A percentile compares a stretch with the other conserved stretches of the same genome.
phyloP scores from a whole-genome alignment of 2,113 vertebrate genomes.

The Felis catus region F.catus_Fca126_mat1.0 CM031415.1:138955001-138955500 shows the following conservation, averaged over 20 bases:
- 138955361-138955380: slow-evolving; percentile 50
- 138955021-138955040: slow-evolving; percentile 32
- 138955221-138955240: slow-evolving; percentile 77
- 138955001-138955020: slow-evolving; percentile 17
- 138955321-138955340: slow-evolving; percentile 62
- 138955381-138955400: slow-evolving; percentile 51
- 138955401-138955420: background rate
- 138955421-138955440: background rate
- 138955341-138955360: slow-evolving; percentile 62
- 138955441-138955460: background rate
- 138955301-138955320: slow-evolving; percentile 74
- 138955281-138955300: slow-evolving; percentile 64
- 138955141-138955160: slow-evolving; percentile 68
- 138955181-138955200: slow-evolving; percentile 71
- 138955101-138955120: slow-evolving; percentile 68
- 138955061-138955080: slow-evolving; percentile 67
- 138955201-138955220: slow-evolving; percentile 79
- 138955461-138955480: background rate
- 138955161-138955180: slow-evolving; percentile 67
- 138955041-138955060: slow-evolving; percentile 45
- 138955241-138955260: slow-evolving; percentile 73
- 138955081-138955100: slow-evolving; percentile 62
- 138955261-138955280: slow-evolving; percentile 56
- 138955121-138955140: slow-evolving; percentile 65
- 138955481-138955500: background rate